These are phyloP conservation scores for Lepidothrix coronata DNA, from an alignment of 2,113 vertebrate genomes.

Conservation along the genomic window DNA sequence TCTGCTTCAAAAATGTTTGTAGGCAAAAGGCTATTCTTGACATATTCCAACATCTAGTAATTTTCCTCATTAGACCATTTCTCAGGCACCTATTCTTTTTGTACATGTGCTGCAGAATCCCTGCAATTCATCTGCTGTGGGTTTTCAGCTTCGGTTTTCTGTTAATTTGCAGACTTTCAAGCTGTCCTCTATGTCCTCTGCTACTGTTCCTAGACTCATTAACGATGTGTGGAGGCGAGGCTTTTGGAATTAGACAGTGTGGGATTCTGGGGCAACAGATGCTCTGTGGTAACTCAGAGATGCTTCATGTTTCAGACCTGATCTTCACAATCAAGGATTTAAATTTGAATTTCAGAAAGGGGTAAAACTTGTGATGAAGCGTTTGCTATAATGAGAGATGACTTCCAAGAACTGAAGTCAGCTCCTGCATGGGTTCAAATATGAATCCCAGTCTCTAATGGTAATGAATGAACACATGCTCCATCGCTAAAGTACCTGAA, in stretches of 20 bases:
- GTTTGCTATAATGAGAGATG: neutral
- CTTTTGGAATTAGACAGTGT: neutral
- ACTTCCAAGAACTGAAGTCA: neutral
- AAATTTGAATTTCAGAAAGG: neutral
- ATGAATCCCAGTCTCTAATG: neutral
- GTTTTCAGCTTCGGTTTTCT: neutral
- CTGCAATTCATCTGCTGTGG: neutral
- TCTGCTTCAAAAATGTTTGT: neutral
- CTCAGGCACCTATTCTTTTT: neutral
- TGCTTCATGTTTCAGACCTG: neutral
- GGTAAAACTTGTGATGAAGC: neutral
- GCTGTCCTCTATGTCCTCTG: neutral
- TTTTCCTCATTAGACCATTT: neutral
- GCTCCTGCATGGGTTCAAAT: neutral
- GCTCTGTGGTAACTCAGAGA: neutral
- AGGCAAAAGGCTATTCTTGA: neutral
- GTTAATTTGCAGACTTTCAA: neutral
- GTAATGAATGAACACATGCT: neutral
- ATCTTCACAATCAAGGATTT: neutral
- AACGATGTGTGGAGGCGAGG: fast-evolving
- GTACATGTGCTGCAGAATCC: neutral
- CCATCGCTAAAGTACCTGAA: neutral
- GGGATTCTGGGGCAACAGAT: neutral
- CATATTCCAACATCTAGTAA: neutral
- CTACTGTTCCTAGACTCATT: neutral